These are phyloP conservation scores for Periphyllus acericola DNA, from an alignment of 2,888 invertebrate species.

Conservation along the genomic window DNA sequence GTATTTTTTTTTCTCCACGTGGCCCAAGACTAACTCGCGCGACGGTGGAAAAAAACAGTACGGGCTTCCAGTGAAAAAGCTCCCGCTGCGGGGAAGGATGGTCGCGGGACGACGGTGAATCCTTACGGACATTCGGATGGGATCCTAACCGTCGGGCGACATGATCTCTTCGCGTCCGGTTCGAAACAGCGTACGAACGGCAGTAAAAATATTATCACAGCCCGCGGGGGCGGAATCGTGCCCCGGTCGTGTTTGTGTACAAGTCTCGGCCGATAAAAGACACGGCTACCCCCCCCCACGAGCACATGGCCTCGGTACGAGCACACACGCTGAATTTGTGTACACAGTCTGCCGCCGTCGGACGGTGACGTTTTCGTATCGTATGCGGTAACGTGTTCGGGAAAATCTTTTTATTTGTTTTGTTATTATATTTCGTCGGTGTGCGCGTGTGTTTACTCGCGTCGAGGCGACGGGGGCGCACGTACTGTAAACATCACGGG, in stretches of 20 bases:
- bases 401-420: neutral
- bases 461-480: neutral
- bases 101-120: no score
- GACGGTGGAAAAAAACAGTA: no score
- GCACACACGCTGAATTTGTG: neutral
- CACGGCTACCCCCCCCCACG: neutral
- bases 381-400: neutral
- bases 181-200: neutral
- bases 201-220: neutral
- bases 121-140: no score
- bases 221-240: neutral
- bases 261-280: neutral
- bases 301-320: neutral
- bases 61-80: no score
- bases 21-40: no score
- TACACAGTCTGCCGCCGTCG: neutral
- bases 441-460: neutral
- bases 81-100: no score
- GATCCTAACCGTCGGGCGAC: no score
- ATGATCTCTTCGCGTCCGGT: no score
- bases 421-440: neutral
- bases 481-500: constrained; percentile 42
- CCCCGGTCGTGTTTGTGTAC: neutral
- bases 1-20: no score
- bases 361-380: neutral